Percentiles rank a stretch among this genome's conserved stretches.
These are phyloP conservation scores for Embidobia sp. DNA, from an alignment of 2,888 invertebrate species.

Conservation along the genomic window DNA sequence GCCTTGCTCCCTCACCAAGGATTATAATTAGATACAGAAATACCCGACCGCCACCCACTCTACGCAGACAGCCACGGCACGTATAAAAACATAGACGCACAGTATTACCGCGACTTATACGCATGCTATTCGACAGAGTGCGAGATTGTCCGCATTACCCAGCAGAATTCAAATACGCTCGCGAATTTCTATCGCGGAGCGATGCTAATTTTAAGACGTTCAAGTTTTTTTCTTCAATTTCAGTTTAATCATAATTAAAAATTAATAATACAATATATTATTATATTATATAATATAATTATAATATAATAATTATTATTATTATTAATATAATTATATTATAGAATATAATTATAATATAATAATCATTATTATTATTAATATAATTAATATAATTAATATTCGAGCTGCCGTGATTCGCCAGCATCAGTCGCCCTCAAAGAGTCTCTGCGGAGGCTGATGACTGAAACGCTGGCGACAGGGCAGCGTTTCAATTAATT, in stretches of 20 bases:
- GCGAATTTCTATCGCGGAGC: conserved; percentile 62
- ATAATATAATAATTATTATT: too few species aligned
- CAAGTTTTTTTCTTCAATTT: not conserved
- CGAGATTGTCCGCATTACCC: conserved; percentile 68
- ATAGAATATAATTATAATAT: too few species aligned
- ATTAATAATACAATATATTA: too few species aligned
- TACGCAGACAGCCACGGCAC: conserved; percentile 68
- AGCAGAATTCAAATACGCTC: conserved; percentile 68
- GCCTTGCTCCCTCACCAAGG: conserved; percentile 80
- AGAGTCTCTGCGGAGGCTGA: too few species aligned
- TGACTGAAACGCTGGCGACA: too few species aligned
- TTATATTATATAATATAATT: too few species aligned
- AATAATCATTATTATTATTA: too few species aligned
- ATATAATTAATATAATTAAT: too few species aligned
- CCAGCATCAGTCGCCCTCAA: too few species aligned
- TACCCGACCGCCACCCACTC: conserved; percentile 78
- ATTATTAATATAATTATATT: too few species aligned
- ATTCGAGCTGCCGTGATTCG: too few species aligned
- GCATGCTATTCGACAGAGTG: conserved; percentile 66
- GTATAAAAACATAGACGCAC: conserved; percentile 70
- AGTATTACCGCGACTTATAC: conserved; percentile 65
- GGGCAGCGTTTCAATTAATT: too few species aligned
- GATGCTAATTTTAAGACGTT: conserved; percentile 69
- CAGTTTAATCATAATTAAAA: not conserved
- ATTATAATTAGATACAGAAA: conserved; percentile 81